Evolutionary conservation across 1,140 invertebrate genomes (phyloP), one percentile per base, ranked within the genome.

Genomic region (Hylyphantes graminicola): DNA sequence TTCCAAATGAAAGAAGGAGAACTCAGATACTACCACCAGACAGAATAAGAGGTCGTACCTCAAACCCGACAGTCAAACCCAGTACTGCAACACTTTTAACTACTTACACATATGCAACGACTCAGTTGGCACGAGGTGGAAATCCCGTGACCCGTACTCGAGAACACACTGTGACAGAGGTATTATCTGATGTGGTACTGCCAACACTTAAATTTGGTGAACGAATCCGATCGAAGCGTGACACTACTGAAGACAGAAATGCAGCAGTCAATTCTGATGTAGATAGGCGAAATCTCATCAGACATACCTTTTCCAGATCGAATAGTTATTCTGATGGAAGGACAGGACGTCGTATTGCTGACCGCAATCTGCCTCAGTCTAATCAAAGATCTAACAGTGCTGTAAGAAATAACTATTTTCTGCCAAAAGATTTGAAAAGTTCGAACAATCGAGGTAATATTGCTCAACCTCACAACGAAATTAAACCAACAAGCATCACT

Each of bases 61-160:
- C 67, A 11, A 55, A 51, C 19, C 74, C 51, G 51, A 59, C 8
- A 10, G 51, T 79, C 10, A 54, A 13, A 57, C 85, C 85, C 9
- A 64, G 55, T n/a, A 68, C 78, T n/a, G 85, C 78, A 53, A 85
- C 85, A 57, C 77, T 74, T 57, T 86, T 68, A 48, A 67, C 86
- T n/a, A 86, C 87, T 0, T 86, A 85, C 35, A 96, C 95, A 0
- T 96, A 96, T 88, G 91, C 96, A 63, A 97, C 95, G 0, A 97
- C 95, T 4, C 9, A 21, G 15, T 21, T 85, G 15, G 68, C 55
- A 4, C 51, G 82, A 15, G 74, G 77, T 65, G 84, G 78, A 13
- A 81, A 19, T 48, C 86, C 83, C 10, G 65, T 75, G n/a, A 79
- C 85, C 13, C 68, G 76, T 73, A 86, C 75, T 10, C 53, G 79